Evolutionary conservation across 2,113 vertebrate species (phyloP).

Genomic region (Odocoileus hemionus): DNA sequence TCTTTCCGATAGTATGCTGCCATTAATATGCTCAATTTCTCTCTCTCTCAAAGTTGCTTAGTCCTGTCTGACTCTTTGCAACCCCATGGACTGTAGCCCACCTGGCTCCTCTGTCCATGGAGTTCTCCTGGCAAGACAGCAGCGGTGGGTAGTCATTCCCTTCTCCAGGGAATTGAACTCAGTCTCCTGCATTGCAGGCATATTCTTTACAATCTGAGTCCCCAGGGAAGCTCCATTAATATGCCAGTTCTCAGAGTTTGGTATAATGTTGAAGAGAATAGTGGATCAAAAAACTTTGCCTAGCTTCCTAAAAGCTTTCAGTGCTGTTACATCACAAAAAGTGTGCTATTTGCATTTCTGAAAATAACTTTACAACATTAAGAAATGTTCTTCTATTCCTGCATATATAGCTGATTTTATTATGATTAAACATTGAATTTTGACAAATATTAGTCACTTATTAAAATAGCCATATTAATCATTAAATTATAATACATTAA

Average conservation of each 20-base stretch:
- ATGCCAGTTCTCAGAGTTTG: no score
- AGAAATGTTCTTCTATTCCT: background rate
- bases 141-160: background rate
- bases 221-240: background rate
- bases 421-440: background rate
- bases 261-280: background rate
- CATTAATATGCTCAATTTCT: background rate
- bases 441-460: background rate
- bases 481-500: background rate
- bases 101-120: background rate
- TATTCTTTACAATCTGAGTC: background rate
- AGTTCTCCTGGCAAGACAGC: background rate
- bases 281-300: background rate
- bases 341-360: background rate
- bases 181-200: background rate
- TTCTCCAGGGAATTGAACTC: background rate
- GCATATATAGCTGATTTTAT: background rate
- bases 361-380: background rate
- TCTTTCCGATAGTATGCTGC: background rate
- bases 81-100: background rate
- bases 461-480: background rate
- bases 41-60: background rate
- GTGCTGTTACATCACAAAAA: background rate
- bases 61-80: fast-evolving
- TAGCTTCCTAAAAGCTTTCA: background rate